Evolutionary conservation across 2,888 invertebrate genomes (phyloP).

Genomic region (Minunthozetes semirufus): DNA sequence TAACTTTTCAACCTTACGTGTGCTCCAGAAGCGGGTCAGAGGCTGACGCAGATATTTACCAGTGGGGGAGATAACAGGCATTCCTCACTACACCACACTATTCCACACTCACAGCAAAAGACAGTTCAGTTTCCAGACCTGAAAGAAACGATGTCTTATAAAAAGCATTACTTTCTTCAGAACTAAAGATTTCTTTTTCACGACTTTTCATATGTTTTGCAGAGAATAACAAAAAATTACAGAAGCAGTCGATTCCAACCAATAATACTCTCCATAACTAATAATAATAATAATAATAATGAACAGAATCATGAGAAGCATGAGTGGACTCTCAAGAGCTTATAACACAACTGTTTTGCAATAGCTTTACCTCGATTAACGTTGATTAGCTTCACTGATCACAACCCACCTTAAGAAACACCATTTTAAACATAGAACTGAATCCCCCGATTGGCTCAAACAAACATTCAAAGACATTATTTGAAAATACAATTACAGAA

Average conservation of each 20-base stretch:
- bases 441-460: neutral
- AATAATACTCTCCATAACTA: neutral
- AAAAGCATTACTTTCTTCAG: conserved; percentile 3
- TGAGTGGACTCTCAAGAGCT: conserved; percentile 8
- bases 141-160: neutral
- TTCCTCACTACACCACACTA: neutral
- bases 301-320: conserved; percentile 15
- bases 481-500: too few species aligned
- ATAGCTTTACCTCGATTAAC: neutral
- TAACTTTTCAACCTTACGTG: conserved; percentile 24
- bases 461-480: too few species aligned
- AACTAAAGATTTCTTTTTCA: neutral
- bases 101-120: neutral
- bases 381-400: conserved; percentile 27
- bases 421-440: too few species aligned
- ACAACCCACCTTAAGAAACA: neutral
- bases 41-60: conserved; percentile 16
- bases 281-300: conserved; percentile 7
- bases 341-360: neutral
- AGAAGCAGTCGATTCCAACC: conserved; percentile 20
- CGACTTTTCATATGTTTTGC: neutral
- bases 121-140: conserved; percentile 5
- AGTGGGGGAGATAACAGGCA: conserved; percentile 23
- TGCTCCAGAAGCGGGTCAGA: conserved; percentile 24
- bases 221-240: conserved; percentile 19